phyloP scores from a whole-genome alignment of 2,888 invertebrate species.

The Laothoe populi region DNA sequence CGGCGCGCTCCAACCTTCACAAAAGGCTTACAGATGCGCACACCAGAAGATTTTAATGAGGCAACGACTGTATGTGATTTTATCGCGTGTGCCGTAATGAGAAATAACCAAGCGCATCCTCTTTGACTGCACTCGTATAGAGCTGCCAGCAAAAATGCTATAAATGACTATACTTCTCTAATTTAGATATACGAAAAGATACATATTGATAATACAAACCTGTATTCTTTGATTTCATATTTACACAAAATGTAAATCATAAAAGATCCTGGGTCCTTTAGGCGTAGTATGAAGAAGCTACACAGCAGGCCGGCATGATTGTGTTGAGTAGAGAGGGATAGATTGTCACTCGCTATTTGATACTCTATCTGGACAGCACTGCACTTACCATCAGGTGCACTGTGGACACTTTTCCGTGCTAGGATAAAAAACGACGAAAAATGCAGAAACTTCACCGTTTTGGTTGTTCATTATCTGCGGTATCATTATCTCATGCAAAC shows the following conservation, averaged over 20 bases:
- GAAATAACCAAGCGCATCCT: conserved; percentile 84
- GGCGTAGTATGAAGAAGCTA: too few species aligned
- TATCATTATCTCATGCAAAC: conserved; percentile 38
- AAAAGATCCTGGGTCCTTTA: too few species aligned
- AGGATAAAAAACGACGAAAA: too few species aligned
- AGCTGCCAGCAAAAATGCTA: conserved; percentile 67
- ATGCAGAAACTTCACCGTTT: too few species aligned
- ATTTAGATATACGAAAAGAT: conserved; percentile 40
- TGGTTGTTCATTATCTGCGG: conserved; percentile 29
- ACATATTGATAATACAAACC: not conserved
- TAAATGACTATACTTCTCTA: conserved; percentile 55
- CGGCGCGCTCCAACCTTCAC: conserved; percentile 73
- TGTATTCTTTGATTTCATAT: not conserved
- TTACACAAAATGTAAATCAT: not conserved
- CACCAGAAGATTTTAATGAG: conserved; percentile 85
- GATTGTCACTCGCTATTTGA: too few species aligned
- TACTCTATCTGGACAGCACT: too few species aligned
- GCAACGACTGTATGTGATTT: conserved; percentile 84
- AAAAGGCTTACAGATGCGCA: conserved; percentile 84
- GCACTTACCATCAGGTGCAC: too few species aligned
- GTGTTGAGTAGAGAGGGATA: too few species aligned
- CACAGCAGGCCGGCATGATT: too few species aligned
- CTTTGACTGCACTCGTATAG: conserved; percentile 72
- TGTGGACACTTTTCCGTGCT: too few species aligned
- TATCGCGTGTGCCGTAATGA: conserved; percentile 83